Evolutionary conservation across 2,113 vertebrate genomes (phyloP), one percentile per base, ranked within the genome.

Genomic region (Thinocorus orbignyianus): DNA sequence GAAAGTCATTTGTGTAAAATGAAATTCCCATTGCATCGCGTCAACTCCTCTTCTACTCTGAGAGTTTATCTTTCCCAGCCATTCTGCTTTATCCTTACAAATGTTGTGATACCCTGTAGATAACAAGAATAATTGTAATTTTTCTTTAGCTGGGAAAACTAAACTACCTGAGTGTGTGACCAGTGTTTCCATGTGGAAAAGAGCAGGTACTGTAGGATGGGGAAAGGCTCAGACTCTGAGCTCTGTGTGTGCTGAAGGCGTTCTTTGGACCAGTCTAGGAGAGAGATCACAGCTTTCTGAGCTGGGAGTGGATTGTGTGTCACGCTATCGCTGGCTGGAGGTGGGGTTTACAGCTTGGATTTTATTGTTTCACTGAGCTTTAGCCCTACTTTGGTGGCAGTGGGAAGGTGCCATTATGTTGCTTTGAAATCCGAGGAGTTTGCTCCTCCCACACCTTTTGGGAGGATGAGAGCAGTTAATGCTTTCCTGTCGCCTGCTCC

Each of bases 361-460:
- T 82, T 79, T 26, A 54, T 17, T 66, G 62, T 80, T 5, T 79
- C 76, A 3, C 46, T 66, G 64, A 62, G 85, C 26, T 68, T 64
- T n/a, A 68, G 71, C 51, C 62, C 51, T 74, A 2, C 31, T 76
- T 84, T 23, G 23, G 14, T 39, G 79, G 16, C 70, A 85, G 46
- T 84, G 80, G 64, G 76, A 95, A 78, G 64, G 62, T 92, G 86
- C 78, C 54, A 1, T 76, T 76, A 30, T 57, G 7, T 26, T 42
- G 58, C 90, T 88, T 83, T 73, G 92, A 88, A 93, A 89, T 61
- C 18, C 1, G 16, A 76, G 84, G 72, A 90, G 58, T 37, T 95
- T 22, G 46, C 58, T 86, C 33, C 39, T 83, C 78, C 82, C 65
- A 33, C 79, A 66, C 58, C 28, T 72, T 66, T 35, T 11, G 64